phyloP scores from a whole-genome alignment of 64 coral and sea anemone genomes.

The Actinia tenebrosa region DNA sequence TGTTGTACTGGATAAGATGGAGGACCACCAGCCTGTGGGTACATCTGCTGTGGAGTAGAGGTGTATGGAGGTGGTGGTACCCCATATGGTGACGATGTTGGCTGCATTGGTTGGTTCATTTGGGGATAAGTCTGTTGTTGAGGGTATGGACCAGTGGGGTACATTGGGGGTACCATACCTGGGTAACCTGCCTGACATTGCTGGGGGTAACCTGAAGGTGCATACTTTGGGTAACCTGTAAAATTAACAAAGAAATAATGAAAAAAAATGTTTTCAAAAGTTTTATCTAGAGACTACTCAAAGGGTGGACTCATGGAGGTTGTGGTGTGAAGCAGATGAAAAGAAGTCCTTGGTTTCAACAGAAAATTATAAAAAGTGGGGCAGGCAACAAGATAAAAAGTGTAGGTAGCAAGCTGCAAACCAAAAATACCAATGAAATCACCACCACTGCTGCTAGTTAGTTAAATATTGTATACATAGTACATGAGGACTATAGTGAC shows the following conservation, averaged over 20 bases:
- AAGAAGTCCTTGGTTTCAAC: too few relatives aligned
- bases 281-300: too few relatives aligned
- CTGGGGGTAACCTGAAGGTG: background rate
- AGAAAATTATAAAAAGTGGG: too few relatives aligned
- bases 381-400: too few relatives aligned
- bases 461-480: too few relatives aligned
- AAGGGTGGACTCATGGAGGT: too few relatives aligned
- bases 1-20: background rate
- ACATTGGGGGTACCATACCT: background rate
- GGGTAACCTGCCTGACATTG: background rate
- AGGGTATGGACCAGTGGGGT: background rate
- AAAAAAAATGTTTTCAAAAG: background rate
- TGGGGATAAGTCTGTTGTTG: background rate
- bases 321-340: too few relatives aligned
- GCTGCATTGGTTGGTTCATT: background rate
- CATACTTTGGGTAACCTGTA: slow-evolving; percentile 15
- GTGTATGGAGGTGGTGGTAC: slow-evolving; percentile 18
- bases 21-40: background rate
- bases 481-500: too few relatives aligned
- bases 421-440: too few relatives aligned
- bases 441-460: too few relatives aligned
- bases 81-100: slow-evolving; percentile 8
- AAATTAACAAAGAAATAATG: background rate
- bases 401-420: too few relatives aligned
- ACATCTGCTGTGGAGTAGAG: background rate